A percentile compares a stretch with the other conserved stretches of the same genome.
Conservation (phyloP, 2,888 invertebrate species). For the Andrena trimmerana region DNA sequence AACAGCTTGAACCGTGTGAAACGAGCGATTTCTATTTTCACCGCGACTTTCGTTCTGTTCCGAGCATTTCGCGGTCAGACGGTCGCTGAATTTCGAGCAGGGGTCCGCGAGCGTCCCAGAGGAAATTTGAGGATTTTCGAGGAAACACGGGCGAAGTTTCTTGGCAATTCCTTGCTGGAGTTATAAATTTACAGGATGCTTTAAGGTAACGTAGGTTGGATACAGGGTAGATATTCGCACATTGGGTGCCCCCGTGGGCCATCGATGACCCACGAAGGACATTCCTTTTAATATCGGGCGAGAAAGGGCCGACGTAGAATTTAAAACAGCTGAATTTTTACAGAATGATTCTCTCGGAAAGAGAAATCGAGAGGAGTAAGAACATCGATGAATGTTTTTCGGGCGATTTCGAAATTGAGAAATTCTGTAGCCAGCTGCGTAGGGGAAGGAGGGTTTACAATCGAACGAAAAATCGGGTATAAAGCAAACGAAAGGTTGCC, state of each 20-base stretch:
- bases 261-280: not conserved
- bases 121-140: conserved; percentile 21
- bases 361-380: not conserved
- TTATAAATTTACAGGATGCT: conserved; percentile 17
- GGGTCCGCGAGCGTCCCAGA: conserved; percentile 8
- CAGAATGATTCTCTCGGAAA: not conserved
- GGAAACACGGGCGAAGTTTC: conserved; percentile 17
- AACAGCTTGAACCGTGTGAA: not conserved
- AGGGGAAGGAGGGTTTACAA: not conserved
- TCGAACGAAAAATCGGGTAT: conserved; percentile 52
- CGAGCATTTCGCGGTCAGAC: conserved; percentile 17
- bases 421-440: conserved; percentile 17
- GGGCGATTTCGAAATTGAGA: conserved; percentile 52
- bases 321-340: too few relatives aligned
- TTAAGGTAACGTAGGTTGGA: conserved; percentile 3
- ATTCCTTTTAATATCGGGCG: too few relatives aligned
- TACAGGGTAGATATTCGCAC: not conserved
- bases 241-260: not conserved
- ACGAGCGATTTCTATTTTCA: conserved; percentile 27
- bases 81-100: conserved; percentile 19
- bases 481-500: conserved; percentile 31
- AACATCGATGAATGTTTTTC: not conserved
- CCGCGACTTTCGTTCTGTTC: conserved; percentile 7
- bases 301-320: too few relatives aligned
- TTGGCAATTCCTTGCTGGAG: not conserved